Percentiles rank a stretch among this genome's conserved stretches.
Conservation (phyloP, 2,888 invertebrate genomes). For the Emmelina monodactyla region DNA sequence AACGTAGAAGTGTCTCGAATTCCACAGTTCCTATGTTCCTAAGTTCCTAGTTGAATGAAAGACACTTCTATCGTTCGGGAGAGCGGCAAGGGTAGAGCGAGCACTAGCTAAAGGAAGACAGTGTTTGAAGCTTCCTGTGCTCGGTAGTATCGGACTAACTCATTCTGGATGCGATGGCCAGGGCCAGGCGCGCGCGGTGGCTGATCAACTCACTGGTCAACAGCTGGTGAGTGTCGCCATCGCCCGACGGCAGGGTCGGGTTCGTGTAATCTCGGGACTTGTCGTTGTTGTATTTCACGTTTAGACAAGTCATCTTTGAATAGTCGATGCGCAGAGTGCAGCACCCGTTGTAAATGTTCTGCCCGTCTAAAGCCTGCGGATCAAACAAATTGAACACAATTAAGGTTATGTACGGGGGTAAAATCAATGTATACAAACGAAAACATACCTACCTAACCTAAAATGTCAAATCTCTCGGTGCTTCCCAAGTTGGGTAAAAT, state of each 20-base stretch:
- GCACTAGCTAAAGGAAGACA: too few species aligned
- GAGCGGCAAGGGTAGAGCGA: background rate
- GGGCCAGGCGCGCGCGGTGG: slow-evolving; percentile 57
- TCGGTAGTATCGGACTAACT: slow-evolving; percentile 67
- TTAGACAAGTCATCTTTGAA: slow-evolving; percentile 96
- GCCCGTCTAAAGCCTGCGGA: slow-evolving; percentile 90
- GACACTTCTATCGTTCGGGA: too few species aligned
- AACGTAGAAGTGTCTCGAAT: too few species aligned
- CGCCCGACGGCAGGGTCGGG: slow-evolving; percentile 95
- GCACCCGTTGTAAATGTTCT: slow-evolving; percentile 99
- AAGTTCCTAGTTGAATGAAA: too few species aligned
- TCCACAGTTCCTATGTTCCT: too few species aligned
- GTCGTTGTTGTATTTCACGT: slow-evolving; percentile 99
- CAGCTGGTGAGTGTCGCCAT: slow-evolving; percentile 70
- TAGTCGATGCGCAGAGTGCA: slow-evolving; percentile 99
- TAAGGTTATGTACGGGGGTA: too few species aligned
- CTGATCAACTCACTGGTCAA: slow-evolving; percentile 73
- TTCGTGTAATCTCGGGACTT: slow-evolving; percentile 99
- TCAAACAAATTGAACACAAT: too few species aligned
- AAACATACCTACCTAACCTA: too few species aligned
- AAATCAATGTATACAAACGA: too few species aligned
- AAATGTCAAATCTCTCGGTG: too few species aligned
- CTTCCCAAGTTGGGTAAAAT: too few species aligned
- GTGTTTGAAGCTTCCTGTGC: too few species aligned
- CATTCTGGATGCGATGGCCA: slow-evolving; percentile 67